Conservation (phyloP, 2,113 vertebrate species). For the Chaetops frenatus region DNA sequence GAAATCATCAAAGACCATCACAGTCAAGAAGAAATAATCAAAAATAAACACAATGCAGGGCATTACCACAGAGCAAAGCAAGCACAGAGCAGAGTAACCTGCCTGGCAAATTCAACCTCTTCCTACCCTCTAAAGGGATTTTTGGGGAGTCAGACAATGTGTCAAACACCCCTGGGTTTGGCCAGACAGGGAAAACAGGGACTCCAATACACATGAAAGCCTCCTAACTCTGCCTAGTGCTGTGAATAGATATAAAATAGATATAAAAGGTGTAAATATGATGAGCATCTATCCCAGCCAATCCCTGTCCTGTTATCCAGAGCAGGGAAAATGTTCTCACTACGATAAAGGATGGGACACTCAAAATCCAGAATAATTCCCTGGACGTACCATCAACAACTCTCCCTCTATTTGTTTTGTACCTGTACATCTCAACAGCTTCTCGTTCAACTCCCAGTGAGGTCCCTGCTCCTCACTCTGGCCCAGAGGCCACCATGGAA, state of each 20-base stretch:
- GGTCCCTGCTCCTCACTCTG: neutral
- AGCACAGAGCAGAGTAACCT: neutral
- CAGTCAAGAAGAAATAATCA: neutral
- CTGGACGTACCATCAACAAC: neutral
- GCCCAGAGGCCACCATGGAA: neutral
- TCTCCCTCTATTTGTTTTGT: neutral
- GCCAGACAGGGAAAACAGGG: neutral
- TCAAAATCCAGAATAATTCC: neutral
- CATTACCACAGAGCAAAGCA: neutral
- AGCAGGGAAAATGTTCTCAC: neutral
- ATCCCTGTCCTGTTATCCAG: neutral
- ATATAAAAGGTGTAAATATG: neutral
- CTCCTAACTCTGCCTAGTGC: neutral
- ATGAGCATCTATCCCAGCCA: neutral
- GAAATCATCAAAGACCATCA: neutral
- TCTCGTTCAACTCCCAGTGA: neutral
- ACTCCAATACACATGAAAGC: neutral
- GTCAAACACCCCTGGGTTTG: neutral
- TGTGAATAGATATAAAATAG: neutral
- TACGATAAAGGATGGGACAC: neutral
- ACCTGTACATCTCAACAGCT: neutral
- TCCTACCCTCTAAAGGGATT: neutral
- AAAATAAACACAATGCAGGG: neutral
- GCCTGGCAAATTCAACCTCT: neutral
- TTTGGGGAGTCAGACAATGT: neutral